Evolutionary conservation across 2,888 invertebrate genomes (phyloP).

Genomic region (Lycocerus yunnanus): DNA sequence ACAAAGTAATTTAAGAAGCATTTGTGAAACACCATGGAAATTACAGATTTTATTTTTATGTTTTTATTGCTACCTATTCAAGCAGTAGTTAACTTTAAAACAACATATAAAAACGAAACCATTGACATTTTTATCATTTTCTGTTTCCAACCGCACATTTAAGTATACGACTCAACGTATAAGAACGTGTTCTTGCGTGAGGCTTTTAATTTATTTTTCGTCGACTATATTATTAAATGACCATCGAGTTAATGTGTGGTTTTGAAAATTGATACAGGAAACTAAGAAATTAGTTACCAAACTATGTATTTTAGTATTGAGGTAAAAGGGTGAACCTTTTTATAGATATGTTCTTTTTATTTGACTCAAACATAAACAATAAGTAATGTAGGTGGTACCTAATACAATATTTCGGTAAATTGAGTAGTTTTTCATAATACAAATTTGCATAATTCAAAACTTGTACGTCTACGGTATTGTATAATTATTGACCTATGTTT

Average conservation of each 20-base stretch:
- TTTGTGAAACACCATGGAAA: constrained; percentile 25
- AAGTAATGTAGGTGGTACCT: too few species aligned
- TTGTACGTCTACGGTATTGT: too few species aligned
- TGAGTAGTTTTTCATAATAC: too few species aligned
- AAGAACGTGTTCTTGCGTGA: constrained; percentile 39
- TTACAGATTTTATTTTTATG: constrained; percentile 29
- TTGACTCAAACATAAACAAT: neutral
- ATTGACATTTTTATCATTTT: constrained; percentile 33
- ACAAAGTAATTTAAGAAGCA: constrained; percentile 24
- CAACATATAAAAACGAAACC: constrained; percentile 20
- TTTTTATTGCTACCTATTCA: constrained; percentile 33
- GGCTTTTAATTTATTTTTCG: constrained; percentile 43
- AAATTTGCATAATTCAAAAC: too few species aligned
- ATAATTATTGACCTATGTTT: too few species aligned
- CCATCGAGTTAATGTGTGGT: constrained; percentile 45
- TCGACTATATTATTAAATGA: constrained; percentile 46
- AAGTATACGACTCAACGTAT: constrained; percentile 9
- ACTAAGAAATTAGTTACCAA: constrained; percentile 22
- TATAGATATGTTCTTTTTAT: neutral
- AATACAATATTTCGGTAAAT: too few species aligned
- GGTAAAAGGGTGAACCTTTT: neutral
- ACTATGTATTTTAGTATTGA: neutral
- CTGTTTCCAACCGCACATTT: constrained; percentile 27
- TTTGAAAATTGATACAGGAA: constrained; percentile 33
- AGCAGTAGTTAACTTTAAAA: constrained; percentile 12